Evolutionary conservation across 2,888 invertebrate species (phyloP).

Genomic region (Boloria euphrosyne): DNA sequence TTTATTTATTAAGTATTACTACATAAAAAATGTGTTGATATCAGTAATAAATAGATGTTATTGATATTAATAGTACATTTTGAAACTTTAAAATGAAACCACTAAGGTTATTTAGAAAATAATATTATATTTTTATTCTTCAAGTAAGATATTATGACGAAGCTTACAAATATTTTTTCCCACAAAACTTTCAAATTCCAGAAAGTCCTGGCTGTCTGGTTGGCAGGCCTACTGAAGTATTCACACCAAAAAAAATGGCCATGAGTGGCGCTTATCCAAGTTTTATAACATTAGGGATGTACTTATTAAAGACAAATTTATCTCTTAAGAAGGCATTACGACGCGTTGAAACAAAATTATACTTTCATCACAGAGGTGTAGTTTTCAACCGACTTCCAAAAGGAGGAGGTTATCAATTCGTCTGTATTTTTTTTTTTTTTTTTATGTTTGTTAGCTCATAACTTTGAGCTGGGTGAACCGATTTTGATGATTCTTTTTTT

Average conservation of each 20-base stretch:
- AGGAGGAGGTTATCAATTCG: no score
- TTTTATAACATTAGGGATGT: constrained; percentile 56
- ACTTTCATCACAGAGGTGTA: constrained; percentile 25
- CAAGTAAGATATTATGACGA: constrained; percentile 18
- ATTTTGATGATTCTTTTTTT: no score
- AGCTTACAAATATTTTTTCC: constrained; percentile 21
- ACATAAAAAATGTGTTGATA: no score
- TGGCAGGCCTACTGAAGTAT: constrained; percentile 63
- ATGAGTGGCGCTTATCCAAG: constrained; percentile 66
- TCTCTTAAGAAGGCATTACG: constrained; percentile 25
- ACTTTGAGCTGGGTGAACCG: no score
- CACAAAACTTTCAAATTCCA: constrained; percentile 30
- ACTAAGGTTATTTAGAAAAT: not conserved
- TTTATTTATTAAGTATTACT: no score
- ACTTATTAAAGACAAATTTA: constrained; percentile 36
- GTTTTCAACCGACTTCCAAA: no score
- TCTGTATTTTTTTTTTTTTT: no score
- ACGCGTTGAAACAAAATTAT: constrained; percentile 35
- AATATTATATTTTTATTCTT: constrained; percentile 18
- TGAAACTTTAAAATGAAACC: no score
- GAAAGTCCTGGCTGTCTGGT: constrained; percentile 52
- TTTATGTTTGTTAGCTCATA: no score
- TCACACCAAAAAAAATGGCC: constrained; percentile 70
- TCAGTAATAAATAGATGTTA: no score
- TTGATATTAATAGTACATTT: no score